Evolutionary conservation across 2,888 invertebrate species (phyloP).

Genomic region (Schrankia costaestrigalis): DNA sequence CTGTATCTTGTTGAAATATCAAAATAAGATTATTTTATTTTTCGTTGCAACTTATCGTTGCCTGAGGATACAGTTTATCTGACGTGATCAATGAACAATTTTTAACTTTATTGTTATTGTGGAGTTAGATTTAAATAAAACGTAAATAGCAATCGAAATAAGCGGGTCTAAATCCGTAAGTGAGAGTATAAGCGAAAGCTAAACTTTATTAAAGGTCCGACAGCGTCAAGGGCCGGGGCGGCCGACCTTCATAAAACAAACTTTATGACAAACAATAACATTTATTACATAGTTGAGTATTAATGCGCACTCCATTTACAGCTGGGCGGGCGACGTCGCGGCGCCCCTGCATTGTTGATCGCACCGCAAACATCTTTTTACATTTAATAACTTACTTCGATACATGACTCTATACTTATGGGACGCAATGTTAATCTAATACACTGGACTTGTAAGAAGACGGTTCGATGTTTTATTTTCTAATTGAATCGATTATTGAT

Average conservation of each 20-base stretch:
- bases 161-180: slow-evolving; percentile 45
- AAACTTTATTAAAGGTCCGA: slow-evolving; percentile 67
- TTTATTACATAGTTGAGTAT: slow-evolving; percentile 75
- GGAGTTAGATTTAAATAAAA: slow-evolving; percentile 25
- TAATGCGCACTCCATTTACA: slow-evolving; percentile 72
- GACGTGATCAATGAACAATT: slow-evolving; percentile 32
- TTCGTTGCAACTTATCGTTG: slow-evolving; percentile 43
- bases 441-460: too few relatives aligned
- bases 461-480: too few relatives aligned
- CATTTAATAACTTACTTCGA: slow-evolving; percentile 38
- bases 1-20: slow-evolving; percentile 57
- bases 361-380: slow-evolving; percentile 50
- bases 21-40: slow-evolving; percentile 60
- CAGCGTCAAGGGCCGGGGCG: slow-evolving; percentile 49
- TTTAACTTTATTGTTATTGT: slow-evolving; percentile 20
- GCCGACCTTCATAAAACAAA: slow-evolving; percentile 73
- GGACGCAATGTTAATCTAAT: slow-evolving; percentile 52
- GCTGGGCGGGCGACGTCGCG: slow-evolving; percentile 57
- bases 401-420: slow-evolving; percentile 38
- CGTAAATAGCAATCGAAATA: slow-evolving; percentile 42
- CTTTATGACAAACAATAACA: slow-evolving; percentile 78
- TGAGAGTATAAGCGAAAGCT: slow-evolving; percentile 52
- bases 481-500: too few relatives aligned
- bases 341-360: slow-evolving; percentile 51
- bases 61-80: slow-evolving; percentile 38